Percentiles rank a stretch among this genome's conserved stretches.
Evolutionary conservation across 2,888 invertebrate genomes (phyloP).

Genomic region (Lysandra bellargus): DNA sequence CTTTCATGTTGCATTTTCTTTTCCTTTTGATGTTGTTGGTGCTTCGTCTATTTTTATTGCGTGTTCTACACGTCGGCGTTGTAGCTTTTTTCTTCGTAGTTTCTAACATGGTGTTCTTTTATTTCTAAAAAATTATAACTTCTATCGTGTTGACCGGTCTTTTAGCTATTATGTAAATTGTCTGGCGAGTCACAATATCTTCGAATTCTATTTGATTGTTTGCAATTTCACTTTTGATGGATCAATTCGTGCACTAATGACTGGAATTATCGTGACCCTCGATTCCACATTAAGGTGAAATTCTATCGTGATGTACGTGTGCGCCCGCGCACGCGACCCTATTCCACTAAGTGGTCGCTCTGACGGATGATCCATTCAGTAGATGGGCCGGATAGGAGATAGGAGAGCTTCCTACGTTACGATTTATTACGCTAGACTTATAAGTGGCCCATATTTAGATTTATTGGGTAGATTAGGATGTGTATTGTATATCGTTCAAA

Average conservation of each 20-base stretch:
- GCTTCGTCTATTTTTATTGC: neutral
- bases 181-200: neutral
- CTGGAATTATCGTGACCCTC: conserved; percentile 43
- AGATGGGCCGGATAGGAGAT: conserved; percentile 42
- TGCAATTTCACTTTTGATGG: neutral
- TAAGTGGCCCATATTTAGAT: conserved; percentile 43
- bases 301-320: conserved; percentile 50
- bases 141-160: neutral
- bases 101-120: neutral
- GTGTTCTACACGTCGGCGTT: neutral
- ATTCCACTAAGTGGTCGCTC: conserved; percentile 60
- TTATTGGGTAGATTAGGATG: conserved; percentile 39
- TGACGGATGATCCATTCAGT: conserved; percentile 60
- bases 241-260: conserved; percentile 37
- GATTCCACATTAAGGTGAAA: conserved; percentile 57
- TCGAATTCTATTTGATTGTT: neutral
- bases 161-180: neutral
- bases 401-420: conserved; percentile 41
- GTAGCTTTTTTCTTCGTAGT: neutral
- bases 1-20: conserved; percentile 41
- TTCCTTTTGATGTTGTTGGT: conserved; percentile 39
- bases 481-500: neutral
- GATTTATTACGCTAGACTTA: conserved; percentile 45
- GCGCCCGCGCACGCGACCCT: conserved; percentile 54
- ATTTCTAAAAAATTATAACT: neutral